These are phyloP conservation scores for Emydocephalus ijimae DNA, from an alignment of 2,113 vertebrate genomes.

Conservation along the genomic window DNA sequence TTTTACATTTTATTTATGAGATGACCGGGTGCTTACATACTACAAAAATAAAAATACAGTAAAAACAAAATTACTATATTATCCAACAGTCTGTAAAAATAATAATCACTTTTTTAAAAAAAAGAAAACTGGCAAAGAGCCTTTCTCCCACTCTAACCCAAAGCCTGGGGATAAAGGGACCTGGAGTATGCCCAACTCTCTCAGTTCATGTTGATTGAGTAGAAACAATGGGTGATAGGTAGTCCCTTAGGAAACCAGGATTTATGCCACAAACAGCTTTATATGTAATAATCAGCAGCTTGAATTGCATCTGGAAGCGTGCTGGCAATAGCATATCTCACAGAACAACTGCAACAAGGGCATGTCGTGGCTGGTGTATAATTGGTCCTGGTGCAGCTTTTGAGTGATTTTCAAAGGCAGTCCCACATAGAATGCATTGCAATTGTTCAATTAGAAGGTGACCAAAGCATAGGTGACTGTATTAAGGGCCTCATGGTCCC, in stretches of 20 bases:
- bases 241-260: background rate
- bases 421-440: background rate
- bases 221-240: background rate
- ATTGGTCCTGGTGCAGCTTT: background rate
- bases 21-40: background rate
- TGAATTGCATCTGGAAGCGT: background rate
- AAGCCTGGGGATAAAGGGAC: background rate
- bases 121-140: background rate
- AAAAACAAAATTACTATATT: background rate
- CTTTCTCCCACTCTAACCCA: background rate
- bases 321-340: background rate
- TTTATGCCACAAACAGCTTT: background rate
- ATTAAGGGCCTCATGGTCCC: background rate
- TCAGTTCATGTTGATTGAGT: background rate
- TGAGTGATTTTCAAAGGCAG: background rate
- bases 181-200: background rate
- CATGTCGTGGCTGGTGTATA: background rate
- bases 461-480: background rate
- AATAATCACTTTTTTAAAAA: background rate
- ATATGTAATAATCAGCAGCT: background rate
- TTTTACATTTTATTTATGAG: background rate
- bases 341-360: background rate
- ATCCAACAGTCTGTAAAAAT: background rate
- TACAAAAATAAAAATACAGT: background rate
- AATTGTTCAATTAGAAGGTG: background rate